Conservation (phyloP, 2,888 invertebrate genomes). For the Cephus pygmeus region DNA sequence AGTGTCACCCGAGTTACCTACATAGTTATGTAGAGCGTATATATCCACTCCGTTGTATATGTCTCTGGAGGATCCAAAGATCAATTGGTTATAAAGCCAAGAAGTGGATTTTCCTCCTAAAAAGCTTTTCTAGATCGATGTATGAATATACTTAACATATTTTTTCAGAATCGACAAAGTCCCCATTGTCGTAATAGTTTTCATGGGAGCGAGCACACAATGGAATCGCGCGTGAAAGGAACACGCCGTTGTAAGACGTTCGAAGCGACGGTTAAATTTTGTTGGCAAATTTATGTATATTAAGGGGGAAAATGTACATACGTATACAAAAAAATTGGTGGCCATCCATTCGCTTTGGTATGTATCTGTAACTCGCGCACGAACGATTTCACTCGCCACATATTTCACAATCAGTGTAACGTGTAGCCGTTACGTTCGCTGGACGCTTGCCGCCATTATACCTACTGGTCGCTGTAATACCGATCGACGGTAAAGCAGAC, state of each 20-base stretch:
- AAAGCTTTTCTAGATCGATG: background rate
- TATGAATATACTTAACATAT: no score
- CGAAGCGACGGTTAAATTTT: no score
- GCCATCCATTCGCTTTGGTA: background rate
- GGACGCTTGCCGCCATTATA: background rate
- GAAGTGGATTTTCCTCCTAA: background rate
- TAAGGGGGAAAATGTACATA: no score
- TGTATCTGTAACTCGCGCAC: background rate
- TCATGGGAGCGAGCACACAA: no score
- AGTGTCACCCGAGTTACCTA: background rate
- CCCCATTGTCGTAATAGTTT: no score
- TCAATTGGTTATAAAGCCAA: background rate
- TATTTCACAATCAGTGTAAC: background rate
- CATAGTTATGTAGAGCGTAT: background rate
- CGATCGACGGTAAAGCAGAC: background rate
- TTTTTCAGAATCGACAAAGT: no score
- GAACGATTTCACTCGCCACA: background rate
- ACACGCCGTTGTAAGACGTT: no score
- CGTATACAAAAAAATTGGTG: background rate
- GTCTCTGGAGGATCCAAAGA: background rate
- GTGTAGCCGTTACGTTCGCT: background rate
- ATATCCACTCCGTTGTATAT: background rate
- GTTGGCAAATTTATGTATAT: no score
- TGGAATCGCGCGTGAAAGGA: no score
- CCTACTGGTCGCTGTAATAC: background rate